phyloP scores from a whole-genome alignment of 2,888 invertebrate species.

The Sacculina carcini region DNA sequence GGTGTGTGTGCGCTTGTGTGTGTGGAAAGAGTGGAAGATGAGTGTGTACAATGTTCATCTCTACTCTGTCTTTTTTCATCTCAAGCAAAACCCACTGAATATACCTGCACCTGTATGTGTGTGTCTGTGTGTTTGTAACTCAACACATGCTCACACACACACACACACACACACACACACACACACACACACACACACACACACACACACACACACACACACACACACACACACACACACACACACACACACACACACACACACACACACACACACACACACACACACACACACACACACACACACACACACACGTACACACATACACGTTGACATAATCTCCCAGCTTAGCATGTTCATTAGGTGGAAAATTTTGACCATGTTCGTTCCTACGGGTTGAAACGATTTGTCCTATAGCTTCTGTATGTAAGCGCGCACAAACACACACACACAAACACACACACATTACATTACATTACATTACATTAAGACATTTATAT shows the following conservation, averaged over 20 bases:
- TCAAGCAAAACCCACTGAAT: too few relatives aligned
- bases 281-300: conserved; percentile 5
- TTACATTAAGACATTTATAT: too few relatives aligned
- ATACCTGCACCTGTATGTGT: too few relatives aligned
- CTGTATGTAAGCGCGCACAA: too few relatives aligned
- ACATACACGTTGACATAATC: not conserved
- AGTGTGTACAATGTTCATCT: too few relatives aligned
- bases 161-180: conserved; percentile 5
- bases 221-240: conserved; percentile 5
- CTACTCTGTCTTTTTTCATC: too few relatives aligned
- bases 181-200: conserved; percentile 6
- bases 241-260: conserved; percentile 5
- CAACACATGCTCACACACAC: conserved; percentile 4
- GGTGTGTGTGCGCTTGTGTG: too few relatives aligned
- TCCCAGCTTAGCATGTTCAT: not conserved
- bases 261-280: not conserved
- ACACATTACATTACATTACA: too few relatives aligned
- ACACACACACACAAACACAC: too few relatives aligned
- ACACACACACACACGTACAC: not conserved
- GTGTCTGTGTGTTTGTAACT: conserved; percentile 1
- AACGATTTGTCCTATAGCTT: too few relatives aligned
- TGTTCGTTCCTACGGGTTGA: not conserved
- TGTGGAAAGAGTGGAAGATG: too few relatives aligned
- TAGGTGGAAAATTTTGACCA: not conserved
- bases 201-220: conserved; percentile 3